Percentiles rank a stretch among this genome's conserved stretches.
These are phyloP conservation scores for Ennomos erosarius DNA, from an alignment of 2,888 invertebrate genomes.

Conservation along the genomic window DNA sequence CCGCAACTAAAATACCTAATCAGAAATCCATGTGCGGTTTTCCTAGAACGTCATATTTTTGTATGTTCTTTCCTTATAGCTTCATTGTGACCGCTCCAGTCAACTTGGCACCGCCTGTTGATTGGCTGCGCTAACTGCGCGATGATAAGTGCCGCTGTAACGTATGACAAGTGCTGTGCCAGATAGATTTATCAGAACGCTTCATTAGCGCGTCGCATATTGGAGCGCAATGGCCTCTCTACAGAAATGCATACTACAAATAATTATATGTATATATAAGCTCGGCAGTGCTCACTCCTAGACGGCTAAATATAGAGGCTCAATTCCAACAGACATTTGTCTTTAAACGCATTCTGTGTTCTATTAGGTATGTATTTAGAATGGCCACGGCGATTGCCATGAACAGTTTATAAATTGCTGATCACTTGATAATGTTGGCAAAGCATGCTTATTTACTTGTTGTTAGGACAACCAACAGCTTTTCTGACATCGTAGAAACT, in stretches of 20 bases:
- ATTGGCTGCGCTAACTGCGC: not conserved
- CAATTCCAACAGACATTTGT: slow-evolving; percentile 35
- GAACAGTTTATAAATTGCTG: slow-evolving; percentile 15
- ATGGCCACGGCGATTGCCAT: slow-evolving; percentile 4
- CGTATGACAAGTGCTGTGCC: slow-evolving; percentile 18
- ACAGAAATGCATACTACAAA: slow-evolving; percentile 40
- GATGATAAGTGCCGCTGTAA: slow-evolving; percentile 11
- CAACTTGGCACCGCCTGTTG: not conserved
- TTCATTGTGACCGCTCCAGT: slow-evolving; percentile 3
- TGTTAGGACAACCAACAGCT: no score
- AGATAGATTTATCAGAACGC: slow-evolving; percentile 30
- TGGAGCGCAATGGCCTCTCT: slow-evolving; percentile 33
- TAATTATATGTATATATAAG: slow-evolving; percentile 51
- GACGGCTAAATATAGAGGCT: slow-evolving; percentile 47
- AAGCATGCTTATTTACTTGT: no score
- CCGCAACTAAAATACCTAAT: slow-evolving; percentile 18
- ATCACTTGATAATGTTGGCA: slow-evolving; percentile 9
- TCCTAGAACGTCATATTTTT: slow-evolving; percentile 25
- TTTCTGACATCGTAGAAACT: no score
- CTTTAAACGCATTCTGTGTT: slow-evolving; percentile 38
- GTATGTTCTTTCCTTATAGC: slow-evolving; percentile 15
- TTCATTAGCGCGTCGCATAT: slow-evolving; percentile 30
- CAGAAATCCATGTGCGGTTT: slow-evolving; percentile 32
- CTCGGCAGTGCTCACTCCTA: slow-evolving; percentile 44
- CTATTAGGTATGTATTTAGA: slow-evolving; percentile 26